Percentiles rank a stretch among this genome's conserved stretches.
phyloP scores from a whole-genome alignment of 2,888 invertebrate species.

The Epinotia nisella region DNA sequence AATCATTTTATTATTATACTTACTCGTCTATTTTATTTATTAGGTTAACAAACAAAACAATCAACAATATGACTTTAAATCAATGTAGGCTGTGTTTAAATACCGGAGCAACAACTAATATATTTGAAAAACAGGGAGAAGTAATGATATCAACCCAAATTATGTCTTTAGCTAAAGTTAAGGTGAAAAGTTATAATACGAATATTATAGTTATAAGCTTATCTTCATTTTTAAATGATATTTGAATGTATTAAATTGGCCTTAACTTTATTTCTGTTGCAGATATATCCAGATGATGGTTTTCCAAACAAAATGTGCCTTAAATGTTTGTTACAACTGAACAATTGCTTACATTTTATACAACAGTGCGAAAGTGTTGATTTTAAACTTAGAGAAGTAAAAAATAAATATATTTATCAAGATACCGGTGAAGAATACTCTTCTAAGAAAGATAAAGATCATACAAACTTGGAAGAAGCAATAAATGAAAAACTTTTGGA shows the following conservation, averaged over 20 bases:
- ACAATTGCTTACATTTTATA: constrained; percentile 68
- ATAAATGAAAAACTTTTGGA: constrained; percentile 41
- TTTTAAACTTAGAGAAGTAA: constrained; percentile 56
- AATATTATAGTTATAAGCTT: too few species aligned
- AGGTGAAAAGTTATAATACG: constrained; percentile 52
- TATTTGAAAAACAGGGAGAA: constrained; percentile 60
- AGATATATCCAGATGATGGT: constrained; percentile 72
- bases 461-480: constrained; percentile 8
- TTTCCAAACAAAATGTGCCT: constrained; percentile 69
- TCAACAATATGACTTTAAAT: constrained; percentile 49
- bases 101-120: constrained; percentile 55
- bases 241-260: too few species aligned
- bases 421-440: constrained; percentile 8
- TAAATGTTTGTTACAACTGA: constrained; percentile 63
- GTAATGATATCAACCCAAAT: constrained; percentile 64
- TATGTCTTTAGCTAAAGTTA: constrained; percentile 66
- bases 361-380: constrained; percentile 67
- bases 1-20: neutral
- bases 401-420: neutral
- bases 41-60: neutral
- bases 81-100: constrained; percentile 69
- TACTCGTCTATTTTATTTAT: neutral
- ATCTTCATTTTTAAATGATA: neutral
- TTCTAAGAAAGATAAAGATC: constrained; percentile 2
- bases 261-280: constrained; percentile 47